Evolutionary conservation across 2,113 vertebrate genomes (phyloP).

Genomic region (Crotalus horridus): DNA sequence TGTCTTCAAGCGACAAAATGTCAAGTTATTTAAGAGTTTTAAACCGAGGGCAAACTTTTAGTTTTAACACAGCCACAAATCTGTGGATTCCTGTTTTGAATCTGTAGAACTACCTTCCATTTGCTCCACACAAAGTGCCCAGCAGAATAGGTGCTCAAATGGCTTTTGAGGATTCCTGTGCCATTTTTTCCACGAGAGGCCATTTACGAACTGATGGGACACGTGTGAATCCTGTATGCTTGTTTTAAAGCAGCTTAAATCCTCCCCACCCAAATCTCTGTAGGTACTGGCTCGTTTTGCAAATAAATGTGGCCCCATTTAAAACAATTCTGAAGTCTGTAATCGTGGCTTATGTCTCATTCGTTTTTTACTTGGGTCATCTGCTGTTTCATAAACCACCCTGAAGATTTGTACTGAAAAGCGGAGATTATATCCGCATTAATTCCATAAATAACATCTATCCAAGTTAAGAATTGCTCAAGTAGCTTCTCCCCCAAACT

Average conservation of each 20-base stretch:
- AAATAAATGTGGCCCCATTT: background rate
- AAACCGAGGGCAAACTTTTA: background rate
- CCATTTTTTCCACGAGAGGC: background rate
- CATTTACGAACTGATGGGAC: background rate
- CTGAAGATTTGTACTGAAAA: background rate
- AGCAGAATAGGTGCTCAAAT: background rate
- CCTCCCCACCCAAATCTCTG: background rate
- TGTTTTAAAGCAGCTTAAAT: background rate
- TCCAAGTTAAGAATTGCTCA: background rate
- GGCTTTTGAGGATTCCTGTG: background rate
- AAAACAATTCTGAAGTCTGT: background rate
- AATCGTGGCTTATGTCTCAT: background rate
- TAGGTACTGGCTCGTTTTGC: background rate
- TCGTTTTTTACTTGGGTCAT: background rate
- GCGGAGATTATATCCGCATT: background rate
- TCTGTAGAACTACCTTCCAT: background rate
- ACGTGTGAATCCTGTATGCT: background rate
- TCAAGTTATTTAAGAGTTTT: background rate
- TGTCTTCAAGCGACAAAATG: background rate
- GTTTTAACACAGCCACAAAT: background rate
- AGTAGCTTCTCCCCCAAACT: background rate
- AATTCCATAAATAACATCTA: background rate
- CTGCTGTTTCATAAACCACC: background rate
- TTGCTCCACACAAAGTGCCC: background rate
- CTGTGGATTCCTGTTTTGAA: background rate